A percentile compares a stretch with the other conserved stretches of the same genome.
These are phyloP conservation scores for Frankliniella intonsa DNA, from an alignment of 2,888 invertebrate genomes.

Conservation along the genomic window DNA sequence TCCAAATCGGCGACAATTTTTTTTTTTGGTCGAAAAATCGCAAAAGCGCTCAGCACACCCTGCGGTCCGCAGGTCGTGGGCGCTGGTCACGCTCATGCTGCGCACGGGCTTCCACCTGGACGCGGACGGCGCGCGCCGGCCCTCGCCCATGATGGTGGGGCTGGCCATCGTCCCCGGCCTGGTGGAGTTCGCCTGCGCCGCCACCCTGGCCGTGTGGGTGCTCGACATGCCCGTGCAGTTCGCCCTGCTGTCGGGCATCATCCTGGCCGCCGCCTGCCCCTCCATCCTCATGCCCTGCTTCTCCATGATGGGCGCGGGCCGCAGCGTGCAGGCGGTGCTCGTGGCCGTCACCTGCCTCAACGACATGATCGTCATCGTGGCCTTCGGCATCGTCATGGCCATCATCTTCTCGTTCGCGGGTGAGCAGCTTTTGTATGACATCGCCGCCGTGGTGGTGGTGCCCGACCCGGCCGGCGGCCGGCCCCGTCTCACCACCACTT, in stretches of 20 bases:
- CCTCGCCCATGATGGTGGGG: neutral
- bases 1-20: too few species aligned
- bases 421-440: too few species aligned
- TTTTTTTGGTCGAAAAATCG: too few species aligned
- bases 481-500: too few species aligned
- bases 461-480: too few species aligned
- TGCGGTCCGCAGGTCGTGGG: neutral
- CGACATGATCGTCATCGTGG: constrained; percentile 8
- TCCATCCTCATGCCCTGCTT: constrained; percentile 16
- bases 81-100: constrained; percentile 5
- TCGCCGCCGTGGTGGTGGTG: too few species aligned
- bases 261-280: constrained; percentile 12
- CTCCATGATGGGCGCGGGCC: constrained; percentile 17
- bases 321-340: neutral
- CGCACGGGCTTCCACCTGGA: constrained; percentile 12
- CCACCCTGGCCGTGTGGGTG: neutral
- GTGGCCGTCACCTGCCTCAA: neutral
- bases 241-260: neutral
- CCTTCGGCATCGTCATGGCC: neutral
- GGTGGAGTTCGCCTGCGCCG: neutral
- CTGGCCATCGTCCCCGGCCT: neutral
- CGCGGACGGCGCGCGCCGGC: neutral
- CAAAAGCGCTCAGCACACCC: too few species aligned
- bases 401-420: neutral
- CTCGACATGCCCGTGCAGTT: neutral